Percentiles rank a stretch among this genome's conserved stretches.
Conservation (phyloP, 1,140 invertebrate genomes). For the Bombus waltoni region DNA sequence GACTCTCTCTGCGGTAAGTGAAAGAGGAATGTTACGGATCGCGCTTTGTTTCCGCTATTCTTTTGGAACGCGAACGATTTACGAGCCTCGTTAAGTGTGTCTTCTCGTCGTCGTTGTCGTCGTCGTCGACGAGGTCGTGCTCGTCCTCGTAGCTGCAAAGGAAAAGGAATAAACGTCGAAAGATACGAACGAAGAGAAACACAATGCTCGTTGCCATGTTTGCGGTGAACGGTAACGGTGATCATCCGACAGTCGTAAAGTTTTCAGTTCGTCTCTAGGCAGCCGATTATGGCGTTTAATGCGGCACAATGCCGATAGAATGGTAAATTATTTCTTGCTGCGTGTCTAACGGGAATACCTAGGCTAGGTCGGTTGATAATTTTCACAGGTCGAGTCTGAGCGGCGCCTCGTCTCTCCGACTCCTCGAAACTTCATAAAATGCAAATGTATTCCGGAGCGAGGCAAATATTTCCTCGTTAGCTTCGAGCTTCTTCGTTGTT, state of each 20-base stretch:
- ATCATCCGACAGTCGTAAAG: constrained; percentile 57
- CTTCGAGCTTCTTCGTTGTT: constrained; percentile 23
- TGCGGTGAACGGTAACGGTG: constrained; percentile 68
- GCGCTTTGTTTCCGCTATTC: constrained; percentile 59
- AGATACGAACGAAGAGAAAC: constrained; percentile 21
- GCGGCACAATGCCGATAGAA: constrained; percentile 43
- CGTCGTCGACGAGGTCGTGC: not conserved
- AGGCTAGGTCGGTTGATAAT: constrained; percentile 30
- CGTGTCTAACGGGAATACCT: constrained; percentile 51
- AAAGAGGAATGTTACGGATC: constrained; percentile 45
- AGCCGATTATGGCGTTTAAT: constrained; percentile 40
- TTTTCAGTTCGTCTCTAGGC: constrained; percentile 31
- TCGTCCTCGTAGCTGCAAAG: not conserved
- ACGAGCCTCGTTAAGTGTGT: constrained; percentile 53
- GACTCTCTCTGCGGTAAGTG: not conserved
- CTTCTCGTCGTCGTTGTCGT: constrained; percentile 14
- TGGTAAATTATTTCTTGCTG: constrained; percentile 52
- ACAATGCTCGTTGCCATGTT: constrained; percentile 56
- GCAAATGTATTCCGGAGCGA: constrained; percentile 27
- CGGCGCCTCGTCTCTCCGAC: not conserved
- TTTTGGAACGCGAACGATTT: constrained; percentile 58
- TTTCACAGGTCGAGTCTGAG: not conserved
- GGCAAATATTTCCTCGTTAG: constrained; percentile 39
- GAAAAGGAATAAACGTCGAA: not conserved
- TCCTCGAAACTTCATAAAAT: constrained; percentile 25